Base-by-base conservation (phyloP, 2,113 vertebrate species). In the Steatornis caripensis region DNA sequence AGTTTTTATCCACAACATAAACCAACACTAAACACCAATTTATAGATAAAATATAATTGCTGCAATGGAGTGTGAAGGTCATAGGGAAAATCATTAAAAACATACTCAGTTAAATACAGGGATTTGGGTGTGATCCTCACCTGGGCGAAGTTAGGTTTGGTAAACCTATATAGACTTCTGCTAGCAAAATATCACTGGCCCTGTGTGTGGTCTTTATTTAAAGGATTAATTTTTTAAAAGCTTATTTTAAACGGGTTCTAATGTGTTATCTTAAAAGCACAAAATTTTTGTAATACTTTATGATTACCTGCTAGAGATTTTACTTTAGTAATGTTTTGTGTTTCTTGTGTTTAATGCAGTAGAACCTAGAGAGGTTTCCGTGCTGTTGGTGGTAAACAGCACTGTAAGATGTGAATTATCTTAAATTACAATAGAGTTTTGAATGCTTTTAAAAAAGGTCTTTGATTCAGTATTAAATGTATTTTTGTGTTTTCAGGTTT, bases 21-120 rank as follows among this genome's bases (percentile, higher is more conserved):
- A 93, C 69, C 32, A 76, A 87, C 92, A 95, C 93, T 97, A 95
- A 96, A 97, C 97, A 96, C 94, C 94, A 89, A 82, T 95, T 95
- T 96, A 89, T 92, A 89, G 86, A 87, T 95, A 95, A 95, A 97
- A 87, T 93, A 51, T 76, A 91, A 72, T 89, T 78, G 55, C 94
- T 79, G 72, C 69, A 79, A 60, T 3, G 2, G 84, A 96, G 65
- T 68, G 48, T 84, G 76, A 93, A 90, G 94, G 92, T 96, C 90
- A 74, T 51, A 53, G 55, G 65, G 37, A 46, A 79, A 93, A 82
- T 66, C 89, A 69, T 91, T 92, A 93, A 95, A 96, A 87, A 79
- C 64, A 64, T 95, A 79, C 82, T 93, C 66, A 24, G 77, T 79
- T 84, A 95, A 96, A 92, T 90, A 37, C 14, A 57, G 65, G 87